Percentiles rank a stretch among this genome's conserved stretches.
Evolutionary conservation across 53 echinoderm and acorn worm species (phyloP).

Genomic region (Patiria pectinifera): DNA sequence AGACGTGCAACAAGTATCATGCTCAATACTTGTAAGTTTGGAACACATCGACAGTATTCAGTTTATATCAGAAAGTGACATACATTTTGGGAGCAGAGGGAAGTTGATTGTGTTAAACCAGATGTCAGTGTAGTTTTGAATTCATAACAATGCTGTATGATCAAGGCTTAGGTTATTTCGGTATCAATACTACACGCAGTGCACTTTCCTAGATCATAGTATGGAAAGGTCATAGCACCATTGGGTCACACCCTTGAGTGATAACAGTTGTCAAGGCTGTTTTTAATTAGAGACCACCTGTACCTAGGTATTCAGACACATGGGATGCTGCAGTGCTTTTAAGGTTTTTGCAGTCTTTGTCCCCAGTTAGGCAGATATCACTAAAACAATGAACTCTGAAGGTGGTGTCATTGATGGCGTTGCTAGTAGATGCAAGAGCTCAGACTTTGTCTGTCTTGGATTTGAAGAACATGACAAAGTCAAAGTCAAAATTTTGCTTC

Average conservation of each 20-base stretch:
- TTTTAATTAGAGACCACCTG: slow-evolving; percentile 15
- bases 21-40: not conserved
- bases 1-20: not conserved
- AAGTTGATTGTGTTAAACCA: slow-evolving; percentile 7
- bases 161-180: not conserved
- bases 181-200: not conserved
- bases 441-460: slow-evolving; percentile 34
- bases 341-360: not conserved
- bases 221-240: slow-evolving; percentile 2
- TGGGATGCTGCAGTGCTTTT: slow-evolving; percentile 15
- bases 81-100: slow-evolving; percentile 8
- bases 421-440: slow-evolving; percentile 5
- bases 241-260: slow-evolving; percentile 10
- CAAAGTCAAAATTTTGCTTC: slow-evolving; percentile 12
- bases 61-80: not conserved
- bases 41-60: slow-evolving; percentile 8
- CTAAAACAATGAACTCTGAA: slow-evolving; percentile 3
- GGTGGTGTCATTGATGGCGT: not conserved
- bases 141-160: slow-evolving; percentile 12
- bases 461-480: slow-evolving; percentile 25
- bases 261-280: not conserved
- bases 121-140: slow-evolving; percentile 8
- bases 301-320: slow-evolving; percentile 2
- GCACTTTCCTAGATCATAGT: not conserved
- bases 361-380: not conserved